Conservation (phyloP, 2,888 invertebrate genomes). For the Ariolimax columbianus region DNA sequence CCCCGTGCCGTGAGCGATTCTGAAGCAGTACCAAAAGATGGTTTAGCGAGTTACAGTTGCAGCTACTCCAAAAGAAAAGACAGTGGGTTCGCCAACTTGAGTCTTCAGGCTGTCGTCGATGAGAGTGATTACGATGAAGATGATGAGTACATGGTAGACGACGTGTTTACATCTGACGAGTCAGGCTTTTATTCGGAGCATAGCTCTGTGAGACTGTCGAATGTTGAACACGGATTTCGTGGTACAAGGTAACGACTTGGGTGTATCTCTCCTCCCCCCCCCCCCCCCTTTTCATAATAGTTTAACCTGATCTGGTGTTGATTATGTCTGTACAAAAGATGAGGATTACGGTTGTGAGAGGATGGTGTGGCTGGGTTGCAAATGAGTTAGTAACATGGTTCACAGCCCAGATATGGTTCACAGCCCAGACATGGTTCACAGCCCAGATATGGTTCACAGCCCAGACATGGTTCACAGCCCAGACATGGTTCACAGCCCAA, state of each 20-base stretch:
- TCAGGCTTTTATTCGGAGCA: not conserved
- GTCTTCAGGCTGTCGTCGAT: not conserved
- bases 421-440: too few species aligned
- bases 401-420: too few species aligned
- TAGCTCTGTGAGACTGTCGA: not conserved
- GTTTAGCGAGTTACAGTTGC: not conserved
- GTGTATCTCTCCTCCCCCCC: too few species aligned
- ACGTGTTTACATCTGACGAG: constrained; percentile 28
- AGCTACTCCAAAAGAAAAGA: not conserved
- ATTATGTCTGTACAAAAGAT: too few species aligned
- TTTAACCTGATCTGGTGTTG: too few species aligned
- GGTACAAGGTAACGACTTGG: not conserved
- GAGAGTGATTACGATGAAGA: not conserved
- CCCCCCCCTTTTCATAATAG: too few species aligned
- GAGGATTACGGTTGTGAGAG: too few species aligned
- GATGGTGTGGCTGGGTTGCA: too few species aligned
- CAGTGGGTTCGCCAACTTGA: not conserved
- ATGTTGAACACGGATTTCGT: not conserved
- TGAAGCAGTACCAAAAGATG: not conserved
- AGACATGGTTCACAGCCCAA: too few species aligned
- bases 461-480: too few species aligned
- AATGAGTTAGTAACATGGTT: too few species aligned
- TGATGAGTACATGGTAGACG: constrained; percentile 17
- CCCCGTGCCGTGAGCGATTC: not conserved
- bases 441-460: too few species aligned